Evolutionary conservation across 2,797 vertebrate genomes (phyloP).

Genomic region (Lateolabrax maculatus): DNA sequence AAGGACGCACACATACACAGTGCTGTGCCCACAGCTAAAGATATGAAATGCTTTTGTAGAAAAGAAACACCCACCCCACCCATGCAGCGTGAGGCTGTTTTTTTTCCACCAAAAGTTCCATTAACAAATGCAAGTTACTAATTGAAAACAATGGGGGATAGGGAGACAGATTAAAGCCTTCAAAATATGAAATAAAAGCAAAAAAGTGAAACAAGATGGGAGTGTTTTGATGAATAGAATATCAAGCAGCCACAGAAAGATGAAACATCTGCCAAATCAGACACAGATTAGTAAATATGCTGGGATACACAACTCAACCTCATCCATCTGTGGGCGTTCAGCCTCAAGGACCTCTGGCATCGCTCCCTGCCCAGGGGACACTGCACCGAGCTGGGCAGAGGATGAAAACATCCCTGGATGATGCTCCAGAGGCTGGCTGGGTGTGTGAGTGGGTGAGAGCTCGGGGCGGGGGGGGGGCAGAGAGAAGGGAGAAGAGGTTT

Average conservation of each 20-base stretch:
- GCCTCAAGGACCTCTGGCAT: constrained; percentile 50
- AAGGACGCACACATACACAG: constrained; percentile 2
- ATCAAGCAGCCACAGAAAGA: background rate
- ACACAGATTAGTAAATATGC: constrained; percentile 18
- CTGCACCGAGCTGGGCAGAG: constrained; percentile 39
- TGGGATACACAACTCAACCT: background rate
- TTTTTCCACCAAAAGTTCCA: too few relatives aligned
- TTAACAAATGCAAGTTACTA: too few relatives aligned
- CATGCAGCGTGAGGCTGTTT: background rate
- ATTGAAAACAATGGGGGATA: background rate
- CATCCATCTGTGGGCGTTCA: constrained; percentile 52
- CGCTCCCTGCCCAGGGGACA: constrained; percentile 42
- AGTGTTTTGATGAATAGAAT: background rate
- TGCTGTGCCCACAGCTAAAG: constrained; percentile 8
- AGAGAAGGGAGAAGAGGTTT: background rate
- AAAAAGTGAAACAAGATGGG: background rate
- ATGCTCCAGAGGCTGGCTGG: constrained; percentile 39
- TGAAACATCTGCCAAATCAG: constrained; percentile 13
- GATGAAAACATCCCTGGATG: constrained; percentile 58
- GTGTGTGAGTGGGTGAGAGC: constrained; percentile 40
- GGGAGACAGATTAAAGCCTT: background rate
- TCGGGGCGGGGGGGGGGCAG: too few relatives aligned
- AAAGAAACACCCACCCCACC: background rate
- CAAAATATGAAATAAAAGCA: background rate
- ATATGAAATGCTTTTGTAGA: background rate